phyloP scores from a whole-genome alignment of 1,140 invertebrate genomes.

The Agrilus planipennis region DNA sequence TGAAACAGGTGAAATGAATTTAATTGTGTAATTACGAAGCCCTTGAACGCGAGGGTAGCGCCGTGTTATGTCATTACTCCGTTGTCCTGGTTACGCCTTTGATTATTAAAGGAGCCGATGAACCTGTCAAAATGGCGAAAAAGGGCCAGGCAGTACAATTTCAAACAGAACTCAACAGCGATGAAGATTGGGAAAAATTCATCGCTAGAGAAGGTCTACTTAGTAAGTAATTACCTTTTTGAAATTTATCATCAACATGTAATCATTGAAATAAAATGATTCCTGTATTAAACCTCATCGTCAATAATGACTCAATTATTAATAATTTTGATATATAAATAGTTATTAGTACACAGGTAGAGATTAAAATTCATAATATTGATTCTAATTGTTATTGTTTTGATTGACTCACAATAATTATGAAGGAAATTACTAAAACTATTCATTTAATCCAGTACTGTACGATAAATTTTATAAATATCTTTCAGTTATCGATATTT shows the following conservation, averaged over 20 bases:
- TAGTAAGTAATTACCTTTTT: constrained; percentile 41
- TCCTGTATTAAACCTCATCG: background rate
- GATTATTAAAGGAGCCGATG: background rate
- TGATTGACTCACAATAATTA: background rate
- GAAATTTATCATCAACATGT: background rate
- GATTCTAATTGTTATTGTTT: background rate
- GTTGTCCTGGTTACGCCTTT: background rate
- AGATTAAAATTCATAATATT: background rate
- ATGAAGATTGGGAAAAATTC: constrained; percentile 80
- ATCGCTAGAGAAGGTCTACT: constrained; percentile 65
- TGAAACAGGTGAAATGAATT: constrained; percentile 2
- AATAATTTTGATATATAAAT: background rate
- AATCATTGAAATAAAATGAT: background rate
- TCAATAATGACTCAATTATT: background rate
- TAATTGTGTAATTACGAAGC: constrained; percentile 4
- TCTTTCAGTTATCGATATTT: constrained; percentile 70
- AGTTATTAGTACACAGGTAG: background rate
- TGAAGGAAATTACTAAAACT: background rate
- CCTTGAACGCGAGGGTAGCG: background rate
- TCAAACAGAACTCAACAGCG: constrained; percentile 67
- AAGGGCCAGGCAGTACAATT: constrained; percentile 62
- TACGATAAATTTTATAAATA: background rate
- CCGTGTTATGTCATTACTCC: background rate
- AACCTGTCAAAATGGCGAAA: constrained; percentile 42
- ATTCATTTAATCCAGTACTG: background rate